Percentiles rank a stretch among this genome's conserved stretches.
Conservation (phyloP, 2,113 vertebrate species). For the Eudyptes chrysolophus region DNA sequence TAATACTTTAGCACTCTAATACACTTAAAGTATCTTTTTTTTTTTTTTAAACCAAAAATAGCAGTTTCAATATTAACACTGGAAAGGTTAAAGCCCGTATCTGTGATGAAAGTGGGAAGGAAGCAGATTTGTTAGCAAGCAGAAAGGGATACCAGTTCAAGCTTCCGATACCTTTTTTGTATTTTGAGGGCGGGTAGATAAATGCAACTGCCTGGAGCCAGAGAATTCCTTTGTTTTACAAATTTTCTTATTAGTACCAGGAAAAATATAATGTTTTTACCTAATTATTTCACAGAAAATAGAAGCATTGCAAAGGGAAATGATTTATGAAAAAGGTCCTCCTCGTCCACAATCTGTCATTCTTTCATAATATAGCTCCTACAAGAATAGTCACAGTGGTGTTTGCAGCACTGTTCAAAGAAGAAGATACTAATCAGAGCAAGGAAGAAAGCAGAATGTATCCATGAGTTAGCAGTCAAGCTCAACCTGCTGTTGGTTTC, state of each 20-base stretch:
- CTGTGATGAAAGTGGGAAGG: background rate
- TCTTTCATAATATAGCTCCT: no score
- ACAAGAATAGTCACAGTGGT: no score
- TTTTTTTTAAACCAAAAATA: background rate
- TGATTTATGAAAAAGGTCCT: no score
- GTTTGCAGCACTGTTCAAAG: no score
- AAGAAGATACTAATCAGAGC: no score
- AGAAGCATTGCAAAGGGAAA: no score
- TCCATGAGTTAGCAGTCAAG: no score
- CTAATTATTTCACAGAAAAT: no score
- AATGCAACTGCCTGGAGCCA: background rate
- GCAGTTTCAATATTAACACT: background rate
- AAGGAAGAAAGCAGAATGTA: no score
- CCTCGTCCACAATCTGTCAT: no score
- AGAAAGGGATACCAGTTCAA: background rate
- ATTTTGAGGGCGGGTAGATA: background rate
- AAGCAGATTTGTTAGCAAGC: background rate
- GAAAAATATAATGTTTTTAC: background rate
- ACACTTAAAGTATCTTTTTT: background rate
- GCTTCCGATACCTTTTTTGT: background rate
- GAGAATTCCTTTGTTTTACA: background rate
- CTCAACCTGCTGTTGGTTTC: no score
- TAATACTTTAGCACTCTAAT: background rate
- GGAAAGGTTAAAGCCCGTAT: background rate
- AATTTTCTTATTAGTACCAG: background rate